phyloP scores from a whole-genome alignment of 30 jellyfish, hydroid and myxozoan genomes.

The Turritopsis rubra region DNA sequence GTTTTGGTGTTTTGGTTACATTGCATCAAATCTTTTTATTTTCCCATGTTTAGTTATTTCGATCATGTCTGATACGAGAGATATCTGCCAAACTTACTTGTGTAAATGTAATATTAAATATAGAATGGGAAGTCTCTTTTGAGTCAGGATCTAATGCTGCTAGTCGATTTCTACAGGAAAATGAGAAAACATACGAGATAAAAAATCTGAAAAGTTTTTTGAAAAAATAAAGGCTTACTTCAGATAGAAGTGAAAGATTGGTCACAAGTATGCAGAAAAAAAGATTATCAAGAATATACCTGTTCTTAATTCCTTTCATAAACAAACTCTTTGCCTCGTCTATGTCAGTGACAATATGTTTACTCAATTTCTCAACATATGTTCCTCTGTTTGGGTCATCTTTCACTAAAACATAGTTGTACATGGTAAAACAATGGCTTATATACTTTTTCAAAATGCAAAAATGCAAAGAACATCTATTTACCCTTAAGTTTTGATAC shows the following conservation, averaged over 20 bases:
- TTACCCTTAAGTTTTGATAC: constrained; percentile 64
- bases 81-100: constrained; percentile 39
- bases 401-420: constrained; percentile 36
- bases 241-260: too few species aligned
- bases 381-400: constrained; percentile 62
- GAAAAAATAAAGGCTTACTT: not conserved
- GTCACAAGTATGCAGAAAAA: not conserved
- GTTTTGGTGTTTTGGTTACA: too few species aligned
- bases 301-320: constrained; percentile 70
- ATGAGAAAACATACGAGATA: too few species aligned
- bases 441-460: not conserved
- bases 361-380: constrained; percentile 73
- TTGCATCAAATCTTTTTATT: too few species aligned
- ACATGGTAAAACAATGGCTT: not conserved
- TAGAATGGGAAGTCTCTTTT: constrained; percentile 78
- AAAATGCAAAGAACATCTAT: not conserved
- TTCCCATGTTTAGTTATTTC: too few species aligned
- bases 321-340: constrained; percentile 52
- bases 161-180: constrained; percentile 66
- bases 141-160: constrained; percentile 95
- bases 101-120: constrained; percentile 61
- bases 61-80: too few species aligned
- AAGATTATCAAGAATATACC: constrained; percentile 43
- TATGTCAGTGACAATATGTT: constrained; percentile 79
- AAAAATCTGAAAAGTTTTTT: not conserved